phyloP scores from a whole-genome alignment of 2,113 vertebrate species.

The Nothocercus julius region DNA sequence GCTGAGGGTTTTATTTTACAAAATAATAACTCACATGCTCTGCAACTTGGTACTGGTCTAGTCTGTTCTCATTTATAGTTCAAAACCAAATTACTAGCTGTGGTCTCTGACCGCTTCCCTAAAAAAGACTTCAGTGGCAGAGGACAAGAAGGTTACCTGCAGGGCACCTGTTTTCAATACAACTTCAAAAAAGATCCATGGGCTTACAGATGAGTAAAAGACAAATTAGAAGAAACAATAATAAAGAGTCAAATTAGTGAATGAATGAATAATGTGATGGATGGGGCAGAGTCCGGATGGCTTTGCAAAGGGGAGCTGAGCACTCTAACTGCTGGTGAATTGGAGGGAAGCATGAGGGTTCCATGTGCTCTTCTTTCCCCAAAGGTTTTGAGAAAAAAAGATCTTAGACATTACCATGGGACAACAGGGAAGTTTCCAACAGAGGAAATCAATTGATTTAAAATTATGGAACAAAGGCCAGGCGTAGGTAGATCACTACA shows the following conservation, averaged over 20 bases:
- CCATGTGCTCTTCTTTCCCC: not conserved
- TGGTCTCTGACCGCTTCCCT: not conserved
- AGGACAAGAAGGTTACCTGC: not conserved
- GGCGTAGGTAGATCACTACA: not conserved
- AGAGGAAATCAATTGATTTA: not conserved
- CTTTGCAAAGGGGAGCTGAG: not conserved
- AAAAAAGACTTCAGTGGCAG: not conserved
- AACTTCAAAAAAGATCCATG: not conserved
- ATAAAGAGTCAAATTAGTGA: not conserved
- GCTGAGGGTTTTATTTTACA: not conserved
- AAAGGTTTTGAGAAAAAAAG: not conserved
- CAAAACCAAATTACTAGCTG: not conserved
- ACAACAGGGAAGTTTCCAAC: not conserved
- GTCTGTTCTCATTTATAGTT: not conserved
- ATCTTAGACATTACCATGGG: not conserved
- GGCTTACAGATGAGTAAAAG: not conserved
- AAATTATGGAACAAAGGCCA: not conserved
- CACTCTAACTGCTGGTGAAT: not conserved
- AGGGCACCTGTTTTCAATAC: not conserved
- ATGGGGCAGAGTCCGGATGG: not conserved
- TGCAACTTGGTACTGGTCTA: not conserved
- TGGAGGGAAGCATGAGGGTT: not conserved
- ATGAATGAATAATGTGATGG: fast-evolving
- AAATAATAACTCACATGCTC: not conserved
- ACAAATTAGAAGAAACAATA: not conserved